A percentile compares a stretch with the other conserved stretches of the same genome.
Conservation (phyloP, 2,113 vertebrate genomes). For the Thamnophis sirtalis region DNA sequence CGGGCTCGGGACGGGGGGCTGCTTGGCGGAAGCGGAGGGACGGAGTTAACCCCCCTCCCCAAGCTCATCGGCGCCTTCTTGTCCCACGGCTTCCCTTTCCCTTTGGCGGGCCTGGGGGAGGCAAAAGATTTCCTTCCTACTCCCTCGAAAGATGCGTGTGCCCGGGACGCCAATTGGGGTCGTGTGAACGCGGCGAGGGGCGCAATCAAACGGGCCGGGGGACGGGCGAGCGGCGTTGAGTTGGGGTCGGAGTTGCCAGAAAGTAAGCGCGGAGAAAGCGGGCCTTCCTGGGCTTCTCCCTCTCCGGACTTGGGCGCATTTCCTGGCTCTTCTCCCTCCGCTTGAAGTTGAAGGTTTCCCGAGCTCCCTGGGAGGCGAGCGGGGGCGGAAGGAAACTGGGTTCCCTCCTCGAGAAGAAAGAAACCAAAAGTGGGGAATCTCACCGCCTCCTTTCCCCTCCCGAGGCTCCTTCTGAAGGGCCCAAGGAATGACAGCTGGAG, state of each 20-base stretch:
- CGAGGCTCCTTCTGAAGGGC: neutral
- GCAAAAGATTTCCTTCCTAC: neutral
- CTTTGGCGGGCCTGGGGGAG: too few relatives aligned
- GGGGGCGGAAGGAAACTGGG: neutral
- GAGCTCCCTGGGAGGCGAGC: neutral
- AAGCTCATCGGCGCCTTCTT: neutral
- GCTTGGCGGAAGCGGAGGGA: neutral
- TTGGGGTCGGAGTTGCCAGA: neutral
- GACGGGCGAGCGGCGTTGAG: neutral
- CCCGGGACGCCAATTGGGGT: neutral
- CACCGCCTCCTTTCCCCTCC: neutral
- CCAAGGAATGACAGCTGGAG: neutral
- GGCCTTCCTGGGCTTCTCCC: neutral
- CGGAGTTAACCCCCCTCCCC: neutral
- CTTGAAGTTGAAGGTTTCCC: neutral
- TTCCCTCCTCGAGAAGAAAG: neutral
- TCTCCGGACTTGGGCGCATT: neutral
- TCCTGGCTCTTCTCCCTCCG: neutral
- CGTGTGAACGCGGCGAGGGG: neutral
- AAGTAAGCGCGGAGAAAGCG: neutral
- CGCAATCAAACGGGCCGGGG: neutral
- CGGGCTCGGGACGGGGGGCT: neutral
- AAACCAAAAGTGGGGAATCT: neutral
- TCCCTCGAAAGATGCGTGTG: neutral
- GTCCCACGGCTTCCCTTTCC: too few relatives aligned